Evolutionary conservation across 1,140 invertebrate species (phyloP).

Genomic region (Heterodera carotae): DNA sequence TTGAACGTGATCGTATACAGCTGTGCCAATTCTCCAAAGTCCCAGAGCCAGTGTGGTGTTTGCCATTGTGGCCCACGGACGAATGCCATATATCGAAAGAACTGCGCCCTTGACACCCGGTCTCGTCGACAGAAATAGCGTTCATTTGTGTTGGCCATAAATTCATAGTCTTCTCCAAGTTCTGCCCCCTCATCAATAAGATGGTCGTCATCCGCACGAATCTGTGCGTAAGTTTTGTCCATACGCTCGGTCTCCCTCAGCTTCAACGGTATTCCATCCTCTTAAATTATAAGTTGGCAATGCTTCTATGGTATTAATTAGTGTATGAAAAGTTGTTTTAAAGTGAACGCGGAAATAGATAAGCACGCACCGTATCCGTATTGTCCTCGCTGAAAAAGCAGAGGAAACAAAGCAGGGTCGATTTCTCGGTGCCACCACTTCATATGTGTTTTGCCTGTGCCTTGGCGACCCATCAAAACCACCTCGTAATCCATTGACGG

Average conservation of each 20-base stretch:
- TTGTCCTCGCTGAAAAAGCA: background rate
- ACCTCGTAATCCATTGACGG: background rate
- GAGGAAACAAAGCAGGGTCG: background rate
- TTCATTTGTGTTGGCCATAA: background rate
- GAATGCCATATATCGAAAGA: background rate
- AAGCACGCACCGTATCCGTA: background rate
- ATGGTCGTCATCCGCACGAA: background rate
- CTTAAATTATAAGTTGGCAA: background rate
- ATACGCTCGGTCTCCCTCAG: background rate
- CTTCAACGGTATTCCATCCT: background rate
- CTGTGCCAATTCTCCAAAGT: background rate
- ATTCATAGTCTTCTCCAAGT: constrained; percentile 9
- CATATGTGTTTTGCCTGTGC: background rate
- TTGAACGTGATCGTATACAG: background rate
- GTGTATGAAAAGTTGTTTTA: background rate
- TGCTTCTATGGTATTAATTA: background rate
- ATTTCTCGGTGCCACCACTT: constrained; percentile 11
- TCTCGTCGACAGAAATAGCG: background rate
- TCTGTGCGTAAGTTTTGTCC: background rate
- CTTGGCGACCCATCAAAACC: background rate
- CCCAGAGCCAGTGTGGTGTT: background rate
- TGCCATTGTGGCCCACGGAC: background rate
- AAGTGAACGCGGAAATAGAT: background rate
- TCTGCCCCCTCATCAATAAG: background rate
- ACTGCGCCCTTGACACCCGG: background rate